A percentile compares a stretch with the other conserved stretches of the same genome.
phyloP scores from a whole-genome alignment of 2,888 invertebrate genomes.

The Troilus luridus region DNA sequence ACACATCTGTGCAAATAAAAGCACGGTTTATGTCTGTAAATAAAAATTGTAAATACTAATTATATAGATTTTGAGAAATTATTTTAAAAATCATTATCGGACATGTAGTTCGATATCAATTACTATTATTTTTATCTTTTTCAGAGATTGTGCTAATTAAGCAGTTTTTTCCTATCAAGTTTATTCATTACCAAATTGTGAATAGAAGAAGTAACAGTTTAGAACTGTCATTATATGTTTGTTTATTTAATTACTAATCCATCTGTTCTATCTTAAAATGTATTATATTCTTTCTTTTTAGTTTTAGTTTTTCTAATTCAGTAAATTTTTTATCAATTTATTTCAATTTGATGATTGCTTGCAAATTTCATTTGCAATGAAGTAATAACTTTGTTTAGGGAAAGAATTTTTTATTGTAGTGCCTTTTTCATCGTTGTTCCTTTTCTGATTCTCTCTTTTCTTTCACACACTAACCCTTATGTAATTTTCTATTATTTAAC shows the following conservation, averaged over 20 bases:
- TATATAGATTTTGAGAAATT: background rate
- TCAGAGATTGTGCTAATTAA: background rate
- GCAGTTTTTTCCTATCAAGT: background rate
- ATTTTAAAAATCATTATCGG: background rate
- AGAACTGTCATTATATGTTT: background rate
- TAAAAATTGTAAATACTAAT: constrained; percentile 17
- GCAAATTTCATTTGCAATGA: constrained; percentile 1
- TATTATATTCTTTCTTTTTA: background rate
- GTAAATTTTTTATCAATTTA: background rate
- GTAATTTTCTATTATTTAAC: background rate
- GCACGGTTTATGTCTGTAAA: background rate
- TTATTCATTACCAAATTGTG: background rate
- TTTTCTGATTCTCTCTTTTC: background rate
- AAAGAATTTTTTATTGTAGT: background rate
- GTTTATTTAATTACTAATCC: background rate
- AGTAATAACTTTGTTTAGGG: background rate
- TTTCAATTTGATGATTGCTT: background rate
- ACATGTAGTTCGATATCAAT: background rate
- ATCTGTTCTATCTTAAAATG: no score
- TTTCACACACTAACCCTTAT: background rate
- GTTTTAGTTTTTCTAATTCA: background rate
- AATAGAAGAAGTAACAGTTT: background rate
- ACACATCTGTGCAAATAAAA: no score
- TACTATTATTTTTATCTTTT: background rate
- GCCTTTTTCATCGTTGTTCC: background rate